phyloP scores from a whole-genome alignment of 2,888 invertebrate species.

The Synergus gifuensis region DNA sequence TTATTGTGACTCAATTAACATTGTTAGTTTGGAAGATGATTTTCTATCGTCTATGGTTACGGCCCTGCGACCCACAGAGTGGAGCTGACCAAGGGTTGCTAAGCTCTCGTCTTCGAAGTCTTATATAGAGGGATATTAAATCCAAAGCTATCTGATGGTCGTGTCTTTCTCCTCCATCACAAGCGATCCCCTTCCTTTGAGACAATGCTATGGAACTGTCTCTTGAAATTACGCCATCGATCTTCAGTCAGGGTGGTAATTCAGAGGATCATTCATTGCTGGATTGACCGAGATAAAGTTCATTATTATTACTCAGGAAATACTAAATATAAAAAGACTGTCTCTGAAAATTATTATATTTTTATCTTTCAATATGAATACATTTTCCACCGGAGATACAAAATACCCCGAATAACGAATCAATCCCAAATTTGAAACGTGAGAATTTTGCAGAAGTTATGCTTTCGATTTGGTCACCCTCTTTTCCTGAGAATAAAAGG shows the following conservation, averaged over 20 bases:
- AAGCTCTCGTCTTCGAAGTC: slow-evolving; percentile 58
- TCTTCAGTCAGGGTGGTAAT: slow-evolving; percentile 47
- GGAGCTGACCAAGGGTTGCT: slow-evolving; percentile 51
- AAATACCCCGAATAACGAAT: no score
- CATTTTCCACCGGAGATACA: no score
- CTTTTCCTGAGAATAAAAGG: neutral
- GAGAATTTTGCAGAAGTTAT: neutral
- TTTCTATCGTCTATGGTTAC: neutral
- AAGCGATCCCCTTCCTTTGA: slow-evolving; percentile 23
- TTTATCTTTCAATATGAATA: neutral
- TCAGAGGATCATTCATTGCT: slow-evolving; percentile 29
- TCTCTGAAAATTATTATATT: neutral
- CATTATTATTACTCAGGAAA: neutral
- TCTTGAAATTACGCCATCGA: slow-evolving; percentile 62
- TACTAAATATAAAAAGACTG: neutral
- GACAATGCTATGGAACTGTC: slow-evolving; percentile 17
- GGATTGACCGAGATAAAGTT: slow-evolving; percentile 21
- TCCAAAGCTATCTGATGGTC: slow-evolving; percentile 63
- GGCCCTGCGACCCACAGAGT: neutral
- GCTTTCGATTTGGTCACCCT: neutral
- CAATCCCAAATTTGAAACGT: no score
- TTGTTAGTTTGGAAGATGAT: neutral
- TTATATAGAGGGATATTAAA: slow-evolving; percentile 62
- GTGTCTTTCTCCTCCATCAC: slow-evolving; percentile 46
- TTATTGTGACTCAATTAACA: neutral